These are phyloP conservation scores for Chymomyza procnemis DNA, from an alignment of 2,888 invertebrate species.

Conservation along the genomic window DNA sequence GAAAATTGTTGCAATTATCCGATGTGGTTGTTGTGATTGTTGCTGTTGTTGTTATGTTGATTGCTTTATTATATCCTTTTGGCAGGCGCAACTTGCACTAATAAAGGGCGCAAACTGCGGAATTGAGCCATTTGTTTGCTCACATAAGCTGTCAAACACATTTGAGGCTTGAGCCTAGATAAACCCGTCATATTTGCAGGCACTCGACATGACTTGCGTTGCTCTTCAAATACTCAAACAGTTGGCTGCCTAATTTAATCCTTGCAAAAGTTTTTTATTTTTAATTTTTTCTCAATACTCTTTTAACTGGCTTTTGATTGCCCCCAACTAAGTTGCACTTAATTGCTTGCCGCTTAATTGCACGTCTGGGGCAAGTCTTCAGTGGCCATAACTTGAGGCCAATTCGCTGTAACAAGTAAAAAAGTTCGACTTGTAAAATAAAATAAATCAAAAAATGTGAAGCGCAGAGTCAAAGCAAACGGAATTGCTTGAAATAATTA, in stretches of 20 bases:
- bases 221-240: constrained; percentile 15
- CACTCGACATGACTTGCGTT: constrained; percentile 22
- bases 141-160: constrained; percentile 20
- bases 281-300: constrained; percentile 16
- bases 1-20: constrained; percentile 19
- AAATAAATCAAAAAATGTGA: constrained; percentile 9
- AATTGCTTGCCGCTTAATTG: constrained; percentile 58
- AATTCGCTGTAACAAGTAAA: constrained; percentile 8
- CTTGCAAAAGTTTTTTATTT: neutral
- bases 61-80: constrained; percentile 50
- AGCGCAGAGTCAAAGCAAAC: constrained; percentile 24
- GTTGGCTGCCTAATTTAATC: neutral
- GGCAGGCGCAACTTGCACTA: constrained; percentile 6
- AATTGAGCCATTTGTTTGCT: constrained; percentile 63
- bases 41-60: constrained; percentile 54
- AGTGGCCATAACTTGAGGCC: constrained; percentile 1
- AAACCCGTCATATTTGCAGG: constrained; percentile 32
- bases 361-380: constrained; percentile 22
- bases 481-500: constrained; percentile 70
- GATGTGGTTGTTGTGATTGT: constrained; percentile 12
- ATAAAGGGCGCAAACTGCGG: neutral
- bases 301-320: constrained; percentile 15
- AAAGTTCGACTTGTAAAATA: constrained; percentile 1
- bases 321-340: constrained; percentile 36
- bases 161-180: constrained; percentile 21